A percentile compares a stretch with the other conserved stretches of the same genome.
Conservation (phyloP, 2,113 vertebrate genomes). For the Miniopterus natalensis region DNA sequence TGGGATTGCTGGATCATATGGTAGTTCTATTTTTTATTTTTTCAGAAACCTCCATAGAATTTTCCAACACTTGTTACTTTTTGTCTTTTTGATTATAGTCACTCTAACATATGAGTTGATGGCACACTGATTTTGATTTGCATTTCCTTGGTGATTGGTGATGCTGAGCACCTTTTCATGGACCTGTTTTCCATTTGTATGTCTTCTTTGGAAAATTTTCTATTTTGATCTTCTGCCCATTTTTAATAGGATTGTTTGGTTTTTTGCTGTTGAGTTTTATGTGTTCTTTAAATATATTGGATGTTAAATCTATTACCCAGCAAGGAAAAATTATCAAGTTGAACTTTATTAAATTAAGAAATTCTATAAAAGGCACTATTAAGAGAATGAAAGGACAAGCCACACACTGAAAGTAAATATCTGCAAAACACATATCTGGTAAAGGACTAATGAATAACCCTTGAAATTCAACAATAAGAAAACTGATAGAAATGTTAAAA, state of each 20-base stretch:
- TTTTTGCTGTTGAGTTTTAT: background rate
- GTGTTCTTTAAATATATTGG: background rate
- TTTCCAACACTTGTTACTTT: background rate
- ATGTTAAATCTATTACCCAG: background rate
- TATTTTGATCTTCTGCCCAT: background rate
- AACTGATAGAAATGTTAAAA: background rate
- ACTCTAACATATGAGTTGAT: background rate
- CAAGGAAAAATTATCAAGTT: background rate
- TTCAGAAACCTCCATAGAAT: background rate
- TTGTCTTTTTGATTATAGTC: background rate
- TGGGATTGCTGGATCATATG: background rate
- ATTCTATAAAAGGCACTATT: background rate
- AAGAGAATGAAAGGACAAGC: background rate
- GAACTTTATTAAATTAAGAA: slow-evolving; percentile 4
- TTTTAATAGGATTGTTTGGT: background rate
- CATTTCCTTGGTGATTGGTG: background rate
- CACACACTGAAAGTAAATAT: background rate
- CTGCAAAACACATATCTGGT: background rate
- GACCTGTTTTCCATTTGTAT: background rate
- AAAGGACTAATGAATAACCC: background rate
- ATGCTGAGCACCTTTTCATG: background rate
- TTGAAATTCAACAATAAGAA: background rate
- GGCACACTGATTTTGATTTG: background rate
- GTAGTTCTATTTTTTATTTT: background rate
- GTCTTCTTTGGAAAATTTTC: background rate